These are phyloP conservation scores for Berghia stephanieae DNA, from an alignment of 1,140 invertebrate genomes.

Conservation along the genomic window DNA sequence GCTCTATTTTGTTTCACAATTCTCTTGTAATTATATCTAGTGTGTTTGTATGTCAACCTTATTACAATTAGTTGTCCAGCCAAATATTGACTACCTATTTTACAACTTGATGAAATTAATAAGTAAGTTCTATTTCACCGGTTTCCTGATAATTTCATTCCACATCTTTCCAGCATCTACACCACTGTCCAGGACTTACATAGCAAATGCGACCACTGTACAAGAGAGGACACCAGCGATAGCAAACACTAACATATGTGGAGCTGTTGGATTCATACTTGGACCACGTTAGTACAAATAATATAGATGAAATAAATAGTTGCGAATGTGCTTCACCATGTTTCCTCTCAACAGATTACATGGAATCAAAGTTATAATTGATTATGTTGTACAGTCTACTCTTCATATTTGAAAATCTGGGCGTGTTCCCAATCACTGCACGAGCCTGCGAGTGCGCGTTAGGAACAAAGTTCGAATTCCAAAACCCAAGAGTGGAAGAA, in stretches of 20 bases:
- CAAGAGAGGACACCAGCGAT: conserved; percentile 83
- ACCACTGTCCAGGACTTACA: conserved; percentile 83
- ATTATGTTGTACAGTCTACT: background rate
- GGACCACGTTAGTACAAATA: conserved; percentile 72
- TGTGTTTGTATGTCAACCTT: background rate
- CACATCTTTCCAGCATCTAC: conserved; percentile 77
- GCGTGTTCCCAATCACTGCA: background rate
- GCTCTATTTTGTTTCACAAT: too few relatives aligned
- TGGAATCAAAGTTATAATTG: background rate
- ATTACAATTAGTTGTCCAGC: background rate
- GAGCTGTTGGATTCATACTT: conserved; percentile 87
- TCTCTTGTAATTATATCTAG: too few relatives aligned
- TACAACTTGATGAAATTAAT: too few relatives aligned
- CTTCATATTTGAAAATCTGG: background rate
- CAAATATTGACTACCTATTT: background rate
- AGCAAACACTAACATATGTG: conserved; percentile 83
- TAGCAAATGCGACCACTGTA: conserved; percentile 83
- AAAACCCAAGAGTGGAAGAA: too few relatives aligned
- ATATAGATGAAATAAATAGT: background rate
- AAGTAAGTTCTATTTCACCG: too few relatives aligned
- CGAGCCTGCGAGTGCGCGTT: background rate
- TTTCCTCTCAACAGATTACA: background rate
- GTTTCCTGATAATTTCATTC: too few relatives aligned
- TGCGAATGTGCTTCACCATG: background rate
- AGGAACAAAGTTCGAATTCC: too few relatives aligned